Base-by-base conservation (phyloP, 2,888 invertebrate species). In the Rotaria socialis region DNA sequence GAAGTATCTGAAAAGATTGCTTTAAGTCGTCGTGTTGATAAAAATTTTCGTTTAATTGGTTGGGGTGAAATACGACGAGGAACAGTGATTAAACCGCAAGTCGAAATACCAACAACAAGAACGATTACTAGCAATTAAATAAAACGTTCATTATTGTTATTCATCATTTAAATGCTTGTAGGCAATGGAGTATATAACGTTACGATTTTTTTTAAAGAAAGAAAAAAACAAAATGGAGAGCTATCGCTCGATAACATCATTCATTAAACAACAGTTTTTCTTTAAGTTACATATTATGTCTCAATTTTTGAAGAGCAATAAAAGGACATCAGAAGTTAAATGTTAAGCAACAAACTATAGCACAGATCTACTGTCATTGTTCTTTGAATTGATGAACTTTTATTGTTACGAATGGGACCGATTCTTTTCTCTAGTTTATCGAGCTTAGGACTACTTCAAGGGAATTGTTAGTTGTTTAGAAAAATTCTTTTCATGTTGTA, bases 21-120 rank as follows among this genome's bases (percentile, higher is more conserved):
- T n/a, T 93, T 99, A 84, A 97, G 97, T 91, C 94, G 99, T 90
- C 94, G 98, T 92, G 96, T 99, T 75, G 99, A 99, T 90, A 98
- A 98, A 92, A 98, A 99, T 93, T 99, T 99, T 99, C 94, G 99
- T 95, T 94, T 99, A 91, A 99, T 99, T 91, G 99, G 99, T 89
- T 99, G 99, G 99, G 99, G 98, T 89, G 96, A 97, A 92, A 99
- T 99, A 92, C 94, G 96, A 92, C 95, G 96, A 91, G 99, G 99
- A 89, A 95, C 95, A 91, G 96, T 96, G 89, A 96, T 99, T 90
- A 95, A 95, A 90, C 97, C 97, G 41, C 67, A 67, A 67, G 35
- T 67, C 5, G 67, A 67, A 41, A 41, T 67, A 35, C 35, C 35
- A 19, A 35, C 35, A 67, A 6, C 67, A 67, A 8, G 67, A 67